Evolutionary conservation across 2,113 vertebrate genomes (phyloP).

Genomic region (Centropristis striata): DNA sequence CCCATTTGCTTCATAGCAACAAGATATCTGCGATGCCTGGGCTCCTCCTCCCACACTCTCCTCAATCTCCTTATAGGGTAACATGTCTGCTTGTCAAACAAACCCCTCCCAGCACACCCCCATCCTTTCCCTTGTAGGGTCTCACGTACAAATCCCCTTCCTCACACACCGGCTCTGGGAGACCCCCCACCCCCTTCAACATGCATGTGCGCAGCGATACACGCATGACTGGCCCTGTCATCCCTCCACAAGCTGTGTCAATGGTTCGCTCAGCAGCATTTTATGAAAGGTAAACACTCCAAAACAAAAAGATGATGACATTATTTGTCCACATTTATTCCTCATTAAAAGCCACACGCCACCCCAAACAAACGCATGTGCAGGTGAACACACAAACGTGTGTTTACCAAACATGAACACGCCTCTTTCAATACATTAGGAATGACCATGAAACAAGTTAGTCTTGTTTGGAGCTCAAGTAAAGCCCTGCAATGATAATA

Average conservation of each 20-base stretch:
- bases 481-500: slow-evolving; percentile 8
- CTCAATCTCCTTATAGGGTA: slow-evolving; percentile 81
- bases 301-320: slow-evolving; percentile 65
- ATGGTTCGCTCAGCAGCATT: slow-evolving; percentile 29
- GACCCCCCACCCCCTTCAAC: slow-evolving; percentile 32
- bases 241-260: slow-evolving; percentile 34
- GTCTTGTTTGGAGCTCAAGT: slow-evolving; percentile 55
- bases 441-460: slow-evolving; percentile 56
- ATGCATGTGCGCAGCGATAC: slow-evolving; percentile 45
- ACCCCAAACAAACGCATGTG: slow-evolving; percentile 45
- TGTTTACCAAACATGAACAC: slow-evolving; percentile 52
- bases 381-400: slow-evolving; percentile 80
- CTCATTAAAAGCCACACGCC: slow-evolving; percentile 37
- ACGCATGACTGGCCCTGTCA: slow-evolving; percentile 48
- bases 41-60: slow-evolving; percentile 61
- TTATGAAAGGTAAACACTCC: slow-evolving; percentile 71
- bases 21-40: slow-evolving; percentile 41
- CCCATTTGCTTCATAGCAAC: slow-evolving; percentile 73
- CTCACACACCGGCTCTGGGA: slow-evolving; percentile 40
- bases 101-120: slow-evolving; percentile 55
- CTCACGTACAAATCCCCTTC: slow-evolving; percentile 36
- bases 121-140: slow-evolving; percentile 72
- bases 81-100: slow-evolving; percentile 69
- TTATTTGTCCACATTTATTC: slow-evolving; percentile 49
- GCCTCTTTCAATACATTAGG: slow-evolving; percentile 41